Evolutionary conservation across 2,797 vertebrate genomes (phyloP).

Genomic region (Pantherophis alleghaniensis): DNA sequence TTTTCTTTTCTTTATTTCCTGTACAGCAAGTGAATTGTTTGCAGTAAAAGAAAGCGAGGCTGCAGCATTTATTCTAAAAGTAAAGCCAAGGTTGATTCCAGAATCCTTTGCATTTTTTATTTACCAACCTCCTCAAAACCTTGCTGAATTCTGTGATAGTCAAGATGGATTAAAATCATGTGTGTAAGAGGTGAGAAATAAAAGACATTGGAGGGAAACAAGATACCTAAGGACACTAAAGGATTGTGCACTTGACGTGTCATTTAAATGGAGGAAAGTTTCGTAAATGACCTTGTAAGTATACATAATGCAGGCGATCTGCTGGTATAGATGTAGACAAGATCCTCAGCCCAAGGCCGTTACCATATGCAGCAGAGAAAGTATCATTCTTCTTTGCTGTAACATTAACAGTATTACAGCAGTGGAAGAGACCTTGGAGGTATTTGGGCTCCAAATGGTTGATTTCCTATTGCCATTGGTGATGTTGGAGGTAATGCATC

Average conservation of each 20-base stretch:
- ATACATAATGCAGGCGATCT: not conserved
- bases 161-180: not conserved
- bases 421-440: not conserved
- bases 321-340: not conserved
- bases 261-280: not conserved
- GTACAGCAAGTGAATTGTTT: slow-evolving; percentile 3
- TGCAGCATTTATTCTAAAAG: not conserved
- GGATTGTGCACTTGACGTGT: not conserved
- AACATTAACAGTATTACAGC: not conserved
- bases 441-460: not conserved
- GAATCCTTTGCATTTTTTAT: not conserved
- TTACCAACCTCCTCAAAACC: not conserved
- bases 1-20: slow-evolving; percentile 11
- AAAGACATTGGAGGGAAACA: not conserved
- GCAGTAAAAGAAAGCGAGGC: not conserved
- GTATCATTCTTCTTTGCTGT: not conserved
- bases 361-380: not conserved
- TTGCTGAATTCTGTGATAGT: not conserved
- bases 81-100: not conserved
- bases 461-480: not conserved
- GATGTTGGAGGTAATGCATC: not conserved
- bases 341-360: not conserved
- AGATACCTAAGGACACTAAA: not conserved
- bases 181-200: not conserved
- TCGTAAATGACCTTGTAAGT: not conserved